phyloP scores from a whole-genome alignment of 2,113 vertebrate genomes.

The Spea multiplicata region DNA sequence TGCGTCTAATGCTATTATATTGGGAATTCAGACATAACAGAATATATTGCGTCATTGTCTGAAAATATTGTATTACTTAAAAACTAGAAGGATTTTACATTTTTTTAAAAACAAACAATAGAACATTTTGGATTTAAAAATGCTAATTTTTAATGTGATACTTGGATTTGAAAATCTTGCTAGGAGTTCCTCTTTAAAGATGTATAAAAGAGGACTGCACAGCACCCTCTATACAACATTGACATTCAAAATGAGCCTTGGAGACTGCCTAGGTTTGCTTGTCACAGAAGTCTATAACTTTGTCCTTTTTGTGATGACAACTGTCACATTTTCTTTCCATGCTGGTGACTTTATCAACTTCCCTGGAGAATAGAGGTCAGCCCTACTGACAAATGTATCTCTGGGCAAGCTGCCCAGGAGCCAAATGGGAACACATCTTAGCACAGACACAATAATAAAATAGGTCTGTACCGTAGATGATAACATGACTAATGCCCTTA shows the following conservation, averaged over 20 bases:
- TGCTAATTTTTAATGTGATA: no score
- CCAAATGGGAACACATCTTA: slow-evolving; percentile 17
- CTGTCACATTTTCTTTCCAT: slow-evolving; percentile 26
- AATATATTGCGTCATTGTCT: no score
- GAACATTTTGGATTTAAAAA: no score
- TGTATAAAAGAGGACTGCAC: not conserved
- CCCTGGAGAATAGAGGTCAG: slow-evolving; percentile 19
- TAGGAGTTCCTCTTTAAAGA: not conserved
- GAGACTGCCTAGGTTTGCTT: slow-evolving; percentile 8
- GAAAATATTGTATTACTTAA: no score
- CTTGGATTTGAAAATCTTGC: no score
- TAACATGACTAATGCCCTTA: slow-evolving; percentile 1
- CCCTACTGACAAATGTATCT: slow-evolving; percentile 42
- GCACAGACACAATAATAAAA: slow-evolving; percentile 2
- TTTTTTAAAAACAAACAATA: no score
- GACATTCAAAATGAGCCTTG: not conserved
- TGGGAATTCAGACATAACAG: no score
- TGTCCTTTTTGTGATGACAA: slow-evolving; percentile 31
- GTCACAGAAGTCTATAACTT: slow-evolving; percentile 41
- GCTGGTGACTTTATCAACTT: slow-evolving; percentile 32
- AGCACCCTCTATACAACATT: not conserved
- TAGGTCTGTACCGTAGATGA: not conserved
- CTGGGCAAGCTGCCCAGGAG: slow-evolving; percentile 36
- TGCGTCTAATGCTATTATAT: no score
- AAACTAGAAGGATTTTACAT: no score